Evolutionary conservation across 92 coral and sea anemone species (phyloP), one percentile per base, ranked within the genome.

Genomic region (Phenganax stokvisi): DNA sequence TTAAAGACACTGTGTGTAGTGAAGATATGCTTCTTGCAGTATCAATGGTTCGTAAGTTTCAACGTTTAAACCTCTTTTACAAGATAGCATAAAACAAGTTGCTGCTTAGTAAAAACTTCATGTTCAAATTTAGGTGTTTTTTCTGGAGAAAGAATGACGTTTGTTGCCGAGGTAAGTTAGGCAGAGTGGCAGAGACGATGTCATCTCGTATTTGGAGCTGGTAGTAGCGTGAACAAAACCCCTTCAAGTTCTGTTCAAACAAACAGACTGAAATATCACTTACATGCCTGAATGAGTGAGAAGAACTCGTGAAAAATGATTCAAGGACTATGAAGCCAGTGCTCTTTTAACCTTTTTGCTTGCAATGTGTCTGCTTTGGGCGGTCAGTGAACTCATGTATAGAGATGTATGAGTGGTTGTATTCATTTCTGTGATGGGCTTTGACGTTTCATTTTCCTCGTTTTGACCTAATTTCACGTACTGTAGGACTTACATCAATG

Each of bases 131-230:
- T 79, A 79, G 83, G 83, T 51, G 83, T 79, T 12, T 79, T 79
- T 64, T 79, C 83, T 79, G 83, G 83, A 25, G 83, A 79, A 65
- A 79, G 74, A 79, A 79, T 79, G 83, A 79, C 83, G 74, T 79
- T 79, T 79, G 83, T 62, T 56, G 74, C 83, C 12, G 83, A 79
- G 83, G 83, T 79, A 51, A 79, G 83, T 79, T 63, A 47, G 74
- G 37, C 27, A 20, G 16, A 59, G 20, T 60, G 57, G 53, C 77
- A 53, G 83, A 29, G 57, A 79, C 57, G 65, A 77, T 59, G 70
- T 55, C 80, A 54, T 77, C 56, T 77, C 59, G 81, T 55, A 65
- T 75, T 75, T 76, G 54, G 70, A 76, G 56, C 69, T 58, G 81
- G 69, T 67, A 64, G 70, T 75, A 79, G 62, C 63, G 73, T 51